phyloP scores from a whole-genome alignment of 2,888 invertebrate genomes.

The Drosophila barbarae region DNA sequence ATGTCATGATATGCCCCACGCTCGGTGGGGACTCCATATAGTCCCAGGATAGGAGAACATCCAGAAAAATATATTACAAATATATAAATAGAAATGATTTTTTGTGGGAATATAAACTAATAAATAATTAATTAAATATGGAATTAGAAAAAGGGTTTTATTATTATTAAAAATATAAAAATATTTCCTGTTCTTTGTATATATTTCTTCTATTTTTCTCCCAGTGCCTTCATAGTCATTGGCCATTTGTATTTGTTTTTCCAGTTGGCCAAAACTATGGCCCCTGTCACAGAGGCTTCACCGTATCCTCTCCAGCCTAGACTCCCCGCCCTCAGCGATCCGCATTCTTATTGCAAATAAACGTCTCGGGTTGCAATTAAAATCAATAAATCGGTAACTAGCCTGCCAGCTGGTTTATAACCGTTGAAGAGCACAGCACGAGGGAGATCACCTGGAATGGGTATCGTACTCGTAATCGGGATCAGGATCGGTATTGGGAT shows the following conservation, averaged over 20 bases:
- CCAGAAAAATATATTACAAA: background rate
- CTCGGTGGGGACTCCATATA: constrained; percentile 57
- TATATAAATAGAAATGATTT: background rate
- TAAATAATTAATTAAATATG: background rate
- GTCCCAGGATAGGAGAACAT: constrained; percentile 4
- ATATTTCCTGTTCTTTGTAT: background rate
- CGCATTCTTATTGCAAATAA: constrained; percentile 73
- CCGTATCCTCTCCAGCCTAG: background rate
- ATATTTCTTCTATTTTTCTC: background rate
- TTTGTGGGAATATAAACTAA: background rate
- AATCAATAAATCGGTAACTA: constrained; percentile 74
- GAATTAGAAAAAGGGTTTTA: background rate
- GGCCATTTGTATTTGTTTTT: constrained; percentile 57
- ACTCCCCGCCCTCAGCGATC: constrained; percentile 4
- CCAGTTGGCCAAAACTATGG: constrained; percentile 64
- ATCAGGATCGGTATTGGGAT: constrained; percentile 6
- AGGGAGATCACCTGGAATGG: constrained; percentile 15
- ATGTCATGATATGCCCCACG: constrained; percentile 79
- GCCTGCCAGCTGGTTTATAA: constrained; percentile 74
- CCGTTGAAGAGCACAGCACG: constrained; percentile 48
- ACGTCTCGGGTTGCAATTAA: constrained; percentile 78
- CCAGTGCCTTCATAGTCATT: background rate
- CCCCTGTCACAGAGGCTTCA: constrained; percentile 47
- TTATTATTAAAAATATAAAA: background rate
- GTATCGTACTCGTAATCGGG: constrained; percentile 5